These are phyloP conservation scores for Tympanuchus pallidicinctus DNA, from an alignment of 2,113 vertebrate species.

Conservation along the genomic window DNA sequence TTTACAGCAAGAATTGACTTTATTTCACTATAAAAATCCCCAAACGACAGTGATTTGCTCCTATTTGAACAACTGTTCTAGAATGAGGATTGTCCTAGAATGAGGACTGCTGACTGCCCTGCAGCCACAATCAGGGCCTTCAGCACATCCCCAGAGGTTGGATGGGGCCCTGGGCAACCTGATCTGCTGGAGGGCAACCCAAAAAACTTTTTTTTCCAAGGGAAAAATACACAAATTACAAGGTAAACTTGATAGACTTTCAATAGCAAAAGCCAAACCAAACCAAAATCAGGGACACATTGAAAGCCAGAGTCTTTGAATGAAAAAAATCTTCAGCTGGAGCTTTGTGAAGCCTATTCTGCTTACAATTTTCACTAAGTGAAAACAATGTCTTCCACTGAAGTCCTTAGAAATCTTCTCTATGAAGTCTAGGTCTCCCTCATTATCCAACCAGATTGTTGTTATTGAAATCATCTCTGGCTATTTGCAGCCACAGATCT, in stretches of 20 bases:
- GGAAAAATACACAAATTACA: too few species aligned
- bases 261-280: neutral
- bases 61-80: neutral
- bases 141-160: too few species aligned
- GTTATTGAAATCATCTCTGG: neutral
- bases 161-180: too few species aligned
- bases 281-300: neutral
- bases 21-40: neutral
- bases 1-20: neutral
- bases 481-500: neutral
- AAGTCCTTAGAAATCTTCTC: neutral
- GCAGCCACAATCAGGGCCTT: neutral
- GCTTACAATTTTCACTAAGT: neutral
- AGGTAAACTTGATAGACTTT: neutral
- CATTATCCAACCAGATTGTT: neutral
- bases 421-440: neutral
- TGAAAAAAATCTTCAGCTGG: neutral
- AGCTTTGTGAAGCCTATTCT: neutral
- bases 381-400: neutral
- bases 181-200: too few species aligned
- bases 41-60: neutral
- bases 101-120: neutral
- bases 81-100: neutral
- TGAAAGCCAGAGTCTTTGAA: neutral
- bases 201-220: too few species aligned